A percentile compares a stretch with the other conserved stretches of the same genome.
phyloP scores from a whole-genome alignment of 2,888 invertebrate genomes.

The Plutella xylostella region DNA sequence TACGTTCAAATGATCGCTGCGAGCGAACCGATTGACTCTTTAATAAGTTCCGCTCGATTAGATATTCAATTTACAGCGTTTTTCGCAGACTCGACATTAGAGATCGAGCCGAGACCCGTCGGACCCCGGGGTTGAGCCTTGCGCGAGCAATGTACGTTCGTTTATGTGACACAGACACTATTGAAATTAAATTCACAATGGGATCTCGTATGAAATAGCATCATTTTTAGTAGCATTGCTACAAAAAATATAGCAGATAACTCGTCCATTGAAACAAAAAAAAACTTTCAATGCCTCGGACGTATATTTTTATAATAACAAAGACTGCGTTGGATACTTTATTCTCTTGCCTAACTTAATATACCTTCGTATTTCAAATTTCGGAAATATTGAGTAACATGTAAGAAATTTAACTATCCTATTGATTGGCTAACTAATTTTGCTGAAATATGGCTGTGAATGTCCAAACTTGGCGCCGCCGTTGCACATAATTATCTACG shows the following conservation, averaged over 20 bases:
- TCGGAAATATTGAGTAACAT: too few relatives aligned
- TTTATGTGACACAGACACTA: background rate
- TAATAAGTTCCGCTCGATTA: constrained; percentile 2
- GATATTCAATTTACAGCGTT: constrained; percentile 3
- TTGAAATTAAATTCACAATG: background rate
- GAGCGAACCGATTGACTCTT: background rate
- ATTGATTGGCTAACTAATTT: too few relatives aligned
- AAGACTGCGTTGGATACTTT: background rate
- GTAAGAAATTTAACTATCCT: too few relatives aligned
- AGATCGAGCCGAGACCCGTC: background rate
- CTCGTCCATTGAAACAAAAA: background rate
- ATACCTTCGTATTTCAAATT: too few relatives aligned
- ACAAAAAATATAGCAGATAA: background rate
- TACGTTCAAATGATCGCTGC: too few relatives aligned
- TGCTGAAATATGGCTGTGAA: too few relatives aligned
- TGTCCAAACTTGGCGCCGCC: too few relatives aligned
- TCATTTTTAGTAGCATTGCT: background rate
- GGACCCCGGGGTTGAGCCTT: background rate
- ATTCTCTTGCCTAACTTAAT: too few relatives aligned
- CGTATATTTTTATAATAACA: background rate
- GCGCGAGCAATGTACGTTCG: background rate
- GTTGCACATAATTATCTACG: too few relatives aligned
- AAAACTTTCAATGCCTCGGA: too few relatives aligned
- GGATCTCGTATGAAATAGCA: background rate
- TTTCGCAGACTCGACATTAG: background rate